Base-by-base conservation (phyloP, 2,113 vertebrate genomes). In the Gracilinanus agilis region DNA sequence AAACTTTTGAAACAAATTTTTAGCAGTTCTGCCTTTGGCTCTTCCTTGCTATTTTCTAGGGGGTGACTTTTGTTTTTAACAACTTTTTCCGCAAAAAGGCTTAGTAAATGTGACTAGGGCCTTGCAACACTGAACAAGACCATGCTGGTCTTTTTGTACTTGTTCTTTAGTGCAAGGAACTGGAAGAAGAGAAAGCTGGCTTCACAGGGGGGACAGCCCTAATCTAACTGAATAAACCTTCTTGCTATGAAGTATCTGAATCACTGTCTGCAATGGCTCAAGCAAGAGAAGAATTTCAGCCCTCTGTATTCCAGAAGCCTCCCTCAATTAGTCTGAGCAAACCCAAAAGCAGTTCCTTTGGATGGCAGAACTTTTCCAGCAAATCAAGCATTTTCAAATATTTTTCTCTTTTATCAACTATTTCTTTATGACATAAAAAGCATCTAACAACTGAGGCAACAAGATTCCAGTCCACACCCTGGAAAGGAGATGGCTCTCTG, bases 401-500 rank as follows among this genome's bases (percentile, higher is more conserved):
- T 61, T 94, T 89, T 67, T 98, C 98, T 94, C 96, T 97, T 94
- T 98, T 97, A 58, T 97, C 95, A 11, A 98, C 97, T 55, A 98
- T 98, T 53, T 97, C 92, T 75, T 97, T 91, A 90, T 98, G 98
- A 40, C n/a, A 95, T 90, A 98, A 97, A 97, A 99, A 98, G 93
- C 98, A 98, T 95, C 99, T 93, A 95, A 61, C 97, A 91, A 98
- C 92, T 12, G 99, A 99, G 92, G 99, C 99, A 97, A 99, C 97
- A 92, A 99, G 99, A 98, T 99, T 99, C 99, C 99, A 99, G 54
- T 99, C 99, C 99, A 99, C 99, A 90, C 97, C 99, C 96, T 98
- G 99, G 96, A 99, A 49, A 49, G 5, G 49, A 49, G 49, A 49
- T 49, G 49, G 49, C 49, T 49, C 49, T 49, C 49, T 49, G 49